Base-by-base conservation (phyloP, 2,888 invertebrate genomes). In the Epirrhoe alternata region DNA sequence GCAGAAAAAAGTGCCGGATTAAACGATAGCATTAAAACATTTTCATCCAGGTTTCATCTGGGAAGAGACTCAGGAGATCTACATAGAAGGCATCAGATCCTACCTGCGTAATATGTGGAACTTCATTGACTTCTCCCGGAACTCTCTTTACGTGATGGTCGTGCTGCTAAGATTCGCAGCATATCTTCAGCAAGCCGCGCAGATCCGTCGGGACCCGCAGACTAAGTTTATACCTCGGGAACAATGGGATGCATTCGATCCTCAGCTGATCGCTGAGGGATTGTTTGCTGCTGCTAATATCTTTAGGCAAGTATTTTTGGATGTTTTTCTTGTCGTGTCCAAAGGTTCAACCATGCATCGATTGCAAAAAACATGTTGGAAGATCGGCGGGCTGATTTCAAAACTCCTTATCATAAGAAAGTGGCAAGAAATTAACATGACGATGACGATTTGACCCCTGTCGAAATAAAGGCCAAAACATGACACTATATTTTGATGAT, bases 31-130 rank as follows among this genome's bases (percentile, higher is more conserved):
- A n/a, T n/a, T n/a, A n/a, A n/a, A 24, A 24, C 24, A 24, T 24
- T 24, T 24, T 12, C 3, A 42, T 42, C 12, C 50, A 64, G 64
- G 64, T 3, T 64, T 98, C 82, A 96, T 99, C 76, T 97, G 97
- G 96, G 97, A 98, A 82, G 99, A 99, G 90, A 96, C 97, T 3
- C 97, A 97, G 85, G 98, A 98, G 86, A 96, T 98, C 70, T 98
- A 96, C 94, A 95, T 95, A 24, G 96, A 97, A 82, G 99, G 99
- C n/a, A 94, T 98, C 56, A 94, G 95, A 47, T 96, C 96, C 0
- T 99, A 99, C 82, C 94, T 98, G 33, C 94, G 97, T 35, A 98
- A 99, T 85, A 95, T 99, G 95, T 99, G 99, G 99, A 99, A 99
- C 88, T 97, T 98, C 81, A 97, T 99, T 60, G 99, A 99, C 91